These are phyloP conservation scores for Drosophila trapezifrons DNA, from an alignment of 1,140 invertebrate species.

Conservation along the genomic window DNA sequence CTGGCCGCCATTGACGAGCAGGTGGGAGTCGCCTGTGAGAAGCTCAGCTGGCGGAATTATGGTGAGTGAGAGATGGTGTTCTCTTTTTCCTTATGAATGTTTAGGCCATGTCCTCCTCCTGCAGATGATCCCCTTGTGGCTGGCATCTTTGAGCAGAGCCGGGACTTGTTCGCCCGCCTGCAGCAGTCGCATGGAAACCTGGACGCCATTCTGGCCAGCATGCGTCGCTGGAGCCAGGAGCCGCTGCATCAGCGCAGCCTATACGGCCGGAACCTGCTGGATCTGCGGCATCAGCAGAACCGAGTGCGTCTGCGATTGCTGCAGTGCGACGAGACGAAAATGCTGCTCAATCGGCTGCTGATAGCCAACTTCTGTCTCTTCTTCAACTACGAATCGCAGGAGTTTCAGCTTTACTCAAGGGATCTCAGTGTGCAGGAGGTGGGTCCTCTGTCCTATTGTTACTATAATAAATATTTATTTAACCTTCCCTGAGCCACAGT, in stretches of 20 bases:
- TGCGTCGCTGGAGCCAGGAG: constrained; percentile 86
- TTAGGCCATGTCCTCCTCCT: no score
- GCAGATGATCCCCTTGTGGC: constrained; percentile 64
- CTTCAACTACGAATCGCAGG: constrained; percentile 81
- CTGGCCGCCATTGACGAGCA: constrained; percentile 64
- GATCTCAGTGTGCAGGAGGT: constrained; percentile 76
- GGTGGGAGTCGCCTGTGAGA: constrained; percentile 50
- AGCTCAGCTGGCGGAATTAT: constrained; percentile 70
- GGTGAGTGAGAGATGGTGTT: constrained; percentile 32
- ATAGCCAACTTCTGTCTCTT: constrained; percentile 87
- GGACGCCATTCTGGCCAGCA: constrained; percentile 83
- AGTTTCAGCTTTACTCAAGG: constrained; percentile 66
- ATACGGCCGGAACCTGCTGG: constrained; percentile 86
- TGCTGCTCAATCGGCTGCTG: constrained; percentile 86
- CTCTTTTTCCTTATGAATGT: no score
- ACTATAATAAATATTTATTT: neutral
- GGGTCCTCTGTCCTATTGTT: neutral
- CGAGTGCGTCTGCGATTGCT: constrained; percentile 75
- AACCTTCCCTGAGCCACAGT: constrained; percentile 41
- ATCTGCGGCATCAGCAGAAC: constrained; percentile 86
- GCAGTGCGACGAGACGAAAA: constrained; percentile 85
- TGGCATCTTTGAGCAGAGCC: constrained; percentile 64
- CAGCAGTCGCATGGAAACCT: constrained; percentile 86
- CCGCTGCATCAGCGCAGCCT: constrained; percentile 87
- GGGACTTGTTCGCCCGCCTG: constrained; percentile 86